These are phyloP conservation scores for Scylla paramamosain DNA, from an alignment of 1,140 invertebrate genomes.

Conservation along the genomic window DNA sequence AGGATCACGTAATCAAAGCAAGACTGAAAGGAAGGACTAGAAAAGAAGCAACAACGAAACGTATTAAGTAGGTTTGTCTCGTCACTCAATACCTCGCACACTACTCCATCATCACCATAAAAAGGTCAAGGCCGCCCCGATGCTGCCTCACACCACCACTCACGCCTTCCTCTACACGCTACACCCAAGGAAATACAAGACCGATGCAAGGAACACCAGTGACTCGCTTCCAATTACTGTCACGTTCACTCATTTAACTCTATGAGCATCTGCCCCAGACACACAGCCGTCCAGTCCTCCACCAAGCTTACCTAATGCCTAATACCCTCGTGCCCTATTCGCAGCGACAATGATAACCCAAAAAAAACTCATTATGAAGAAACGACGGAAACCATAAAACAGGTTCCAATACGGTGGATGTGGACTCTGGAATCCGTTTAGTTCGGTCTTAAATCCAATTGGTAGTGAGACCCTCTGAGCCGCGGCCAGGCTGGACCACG, in stretches of 20 bases:
- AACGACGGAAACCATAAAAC: conserved; percentile 68
- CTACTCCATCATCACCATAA: too few relatives aligned
- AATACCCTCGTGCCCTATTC: neutral
- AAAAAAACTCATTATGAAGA: conserved; percentile 59
- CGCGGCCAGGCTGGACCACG: conserved; percentile 35
- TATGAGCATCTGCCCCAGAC: neutral
- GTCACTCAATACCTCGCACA: too few relatives aligned
- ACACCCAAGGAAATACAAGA: neutral
- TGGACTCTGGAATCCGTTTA: conserved; percentile 74
- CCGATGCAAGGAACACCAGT: neutral
- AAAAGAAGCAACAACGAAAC: too few relatives aligned
- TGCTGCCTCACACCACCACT: too few relatives aligned
- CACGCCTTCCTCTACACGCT: neutral
- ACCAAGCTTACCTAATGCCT: neutral
- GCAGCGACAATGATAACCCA: neutral
- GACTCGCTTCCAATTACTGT: conserved; percentile 35
- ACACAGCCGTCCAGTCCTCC: neutral
- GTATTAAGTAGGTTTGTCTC: too few relatives aligned
- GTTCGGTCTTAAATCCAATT: conserved; percentile 73
- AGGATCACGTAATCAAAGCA: too few relatives aligned
- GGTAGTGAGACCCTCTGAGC: conserved; percentile 63
- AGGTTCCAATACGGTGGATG: conserved; percentile 64
- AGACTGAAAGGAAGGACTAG: too few relatives aligned
- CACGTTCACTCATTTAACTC: conserved; percentile 6
- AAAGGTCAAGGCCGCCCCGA: too few relatives aligned